phyloP scores from a whole-genome alignment of 2,113 vertebrate species.

The Cariama cristata region DNA sequence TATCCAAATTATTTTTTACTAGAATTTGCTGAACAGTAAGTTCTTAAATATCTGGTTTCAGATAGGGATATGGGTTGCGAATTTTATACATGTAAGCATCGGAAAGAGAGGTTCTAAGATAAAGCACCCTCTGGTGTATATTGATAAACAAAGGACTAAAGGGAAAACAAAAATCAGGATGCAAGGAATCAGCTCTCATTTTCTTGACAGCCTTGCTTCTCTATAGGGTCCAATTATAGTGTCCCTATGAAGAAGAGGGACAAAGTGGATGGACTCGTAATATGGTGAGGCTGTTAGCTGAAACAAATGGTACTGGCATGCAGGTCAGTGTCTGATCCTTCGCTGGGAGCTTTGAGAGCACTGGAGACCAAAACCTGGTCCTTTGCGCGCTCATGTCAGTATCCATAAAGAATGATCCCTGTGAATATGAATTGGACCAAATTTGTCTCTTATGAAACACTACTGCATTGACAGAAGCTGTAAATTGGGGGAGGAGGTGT shows the following conservation, averaged over 20 bases:
- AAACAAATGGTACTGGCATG: background rate
- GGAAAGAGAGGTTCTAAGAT: background rate
- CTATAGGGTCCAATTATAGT: background rate
- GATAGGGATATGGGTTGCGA: background rate
- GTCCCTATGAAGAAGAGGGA: background rate
- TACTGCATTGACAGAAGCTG: background rate
- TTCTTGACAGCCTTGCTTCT: background rate
- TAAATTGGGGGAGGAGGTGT: fast-evolving
- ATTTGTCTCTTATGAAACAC: background rate
- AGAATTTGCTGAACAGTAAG: background rate
- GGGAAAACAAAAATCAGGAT: background rate
- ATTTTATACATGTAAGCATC: background rate
- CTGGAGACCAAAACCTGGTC: background rate
- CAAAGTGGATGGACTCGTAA: fast-evolving
- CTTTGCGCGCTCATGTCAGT: fast-evolving
- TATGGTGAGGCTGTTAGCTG: fast-evolving
- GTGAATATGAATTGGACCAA: background rate
- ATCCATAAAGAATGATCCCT: background rate
- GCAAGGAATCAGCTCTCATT: background rate
- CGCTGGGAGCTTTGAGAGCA: background rate
- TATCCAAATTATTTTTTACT: background rate
- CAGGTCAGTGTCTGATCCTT: background rate
- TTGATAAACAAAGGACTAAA: background rate
- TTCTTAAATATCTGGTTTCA: background rate
- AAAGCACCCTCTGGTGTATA: background rate